These are phyloP conservation scores for Erannis defoliaria DNA, from an alignment of 2,888 invertebrate species.

Conservation along the genomic window DNA sequence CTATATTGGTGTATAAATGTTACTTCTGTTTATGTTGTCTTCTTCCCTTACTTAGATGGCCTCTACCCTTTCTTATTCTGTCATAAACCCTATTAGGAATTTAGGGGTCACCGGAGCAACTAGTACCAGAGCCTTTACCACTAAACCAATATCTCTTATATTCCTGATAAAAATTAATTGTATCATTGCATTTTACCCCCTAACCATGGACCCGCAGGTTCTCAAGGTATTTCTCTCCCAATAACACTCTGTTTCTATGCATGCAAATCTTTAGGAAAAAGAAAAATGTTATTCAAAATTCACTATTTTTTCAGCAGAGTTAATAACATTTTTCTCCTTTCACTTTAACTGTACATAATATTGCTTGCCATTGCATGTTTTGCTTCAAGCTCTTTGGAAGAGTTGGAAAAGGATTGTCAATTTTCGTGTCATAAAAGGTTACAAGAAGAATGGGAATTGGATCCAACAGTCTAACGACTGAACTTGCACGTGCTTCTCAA, in stretches of 20 bases:
- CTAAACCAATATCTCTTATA: slow-evolving; percentile 61
- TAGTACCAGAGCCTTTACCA: slow-evolving; percentile 62
- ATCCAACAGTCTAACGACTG: slow-evolving; percentile 46
- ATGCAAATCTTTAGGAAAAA: slow-evolving; percentile 69
- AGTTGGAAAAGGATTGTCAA: slow-evolving; percentile 36
- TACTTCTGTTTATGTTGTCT: slow-evolving; percentile 73
- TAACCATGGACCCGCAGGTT: slow-evolving; percentile 86
- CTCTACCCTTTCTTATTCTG: slow-evolving; percentile 69
- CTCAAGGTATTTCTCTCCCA: slow-evolving; percentile 87
- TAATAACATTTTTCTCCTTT: slow-evolving; percentile 56
- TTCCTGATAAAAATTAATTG: slow-evolving; percentile 83
- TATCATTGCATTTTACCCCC: slow-evolving; percentile 84
- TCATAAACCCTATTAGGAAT: slow-evolving; percentile 56
- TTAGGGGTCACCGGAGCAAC: slow-evolving; percentile 78
- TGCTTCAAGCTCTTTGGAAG: slow-evolving; percentile 50
- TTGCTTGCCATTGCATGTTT: slow-evolving; percentile 66
- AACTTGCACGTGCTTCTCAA: slow-evolving; percentile 69
- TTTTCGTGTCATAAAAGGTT: slow-evolving; percentile 46
- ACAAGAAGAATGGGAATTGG: slow-evolving; percentile 49
- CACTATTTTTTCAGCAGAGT: slow-evolving; percentile 15
- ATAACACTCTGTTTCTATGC: slow-evolving; percentile 83
- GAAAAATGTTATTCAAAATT: slow-evolving; percentile 38
- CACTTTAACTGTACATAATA: slow-evolving; percentile 65
- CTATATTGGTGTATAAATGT: slow-evolving; percentile 79
- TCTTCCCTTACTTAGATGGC: slow-evolving; percentile 70